Conservation (phyloP, 1,140 invertebrate genomes). For the Cydia strobilella region DNA sequence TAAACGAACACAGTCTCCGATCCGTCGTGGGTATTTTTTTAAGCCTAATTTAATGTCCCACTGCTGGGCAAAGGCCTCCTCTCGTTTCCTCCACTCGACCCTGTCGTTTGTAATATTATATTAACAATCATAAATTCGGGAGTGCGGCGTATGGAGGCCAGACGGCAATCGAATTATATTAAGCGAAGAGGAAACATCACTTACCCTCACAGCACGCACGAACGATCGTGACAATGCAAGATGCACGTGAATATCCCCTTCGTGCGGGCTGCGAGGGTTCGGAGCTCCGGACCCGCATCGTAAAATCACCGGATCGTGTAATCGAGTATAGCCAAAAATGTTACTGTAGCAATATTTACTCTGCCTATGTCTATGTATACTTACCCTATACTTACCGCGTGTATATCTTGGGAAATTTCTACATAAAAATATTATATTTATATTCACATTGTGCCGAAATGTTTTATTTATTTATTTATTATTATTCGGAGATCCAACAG, state of each 20-base stretch:
- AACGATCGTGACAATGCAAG: conserved; percentile 10
- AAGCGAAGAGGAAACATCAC: background rate
- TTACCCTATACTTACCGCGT: too few species aligned
- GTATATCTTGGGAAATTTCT: too few species aligned
- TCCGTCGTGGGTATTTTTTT: too few species aligned
- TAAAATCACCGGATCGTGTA: background rate
- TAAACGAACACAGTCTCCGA: too few species aligned
- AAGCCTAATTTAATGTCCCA: too few species aligned
- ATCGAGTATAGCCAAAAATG: background rate
- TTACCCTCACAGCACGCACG: conserved; percentile 12
- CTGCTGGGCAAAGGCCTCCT: too few species aligned
- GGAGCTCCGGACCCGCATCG: background rate
- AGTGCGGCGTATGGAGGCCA: background rate
- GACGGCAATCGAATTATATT: conserved; percentile 4
- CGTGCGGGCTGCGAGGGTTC: background rate
- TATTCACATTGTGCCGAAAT: too few species aligned
- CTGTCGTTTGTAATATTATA: too few species aligned
- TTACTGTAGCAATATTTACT: background rate
- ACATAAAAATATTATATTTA: too few species aligned
- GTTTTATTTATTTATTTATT: too few species aligned
- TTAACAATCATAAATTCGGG: background rate
- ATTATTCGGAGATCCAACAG: too few species aligned
- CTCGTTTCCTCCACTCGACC: too few species aligned
- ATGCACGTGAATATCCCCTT: background rate
- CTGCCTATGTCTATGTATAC: background rate